A percentile compares a stretch with the other conserved stretches of the same genome.
phyloP scores from a whole-genome alignment of 1,140 invertebrate species.

The Microvelia longipes region DNA sequence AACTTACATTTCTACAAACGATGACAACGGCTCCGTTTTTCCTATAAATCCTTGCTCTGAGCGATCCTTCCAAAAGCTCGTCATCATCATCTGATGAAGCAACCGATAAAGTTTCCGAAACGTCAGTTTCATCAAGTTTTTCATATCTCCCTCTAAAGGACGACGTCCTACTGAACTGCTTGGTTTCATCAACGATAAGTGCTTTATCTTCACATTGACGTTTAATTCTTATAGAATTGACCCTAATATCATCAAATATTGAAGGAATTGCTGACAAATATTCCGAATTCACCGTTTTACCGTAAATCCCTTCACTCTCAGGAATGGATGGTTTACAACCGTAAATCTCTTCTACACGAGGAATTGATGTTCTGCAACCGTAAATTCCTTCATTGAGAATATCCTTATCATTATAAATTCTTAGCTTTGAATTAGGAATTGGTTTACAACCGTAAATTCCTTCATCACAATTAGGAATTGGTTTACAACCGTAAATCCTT shows the following conservation, averaged over 20 bases:
- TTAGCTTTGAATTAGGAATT: neutral
- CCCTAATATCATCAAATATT: too few relatives aligned
- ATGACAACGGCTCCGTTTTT: neutral
- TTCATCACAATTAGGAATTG: neutral
- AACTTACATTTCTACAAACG: neutral
- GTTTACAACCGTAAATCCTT: too few relatives aligned
- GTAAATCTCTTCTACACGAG: neutral
- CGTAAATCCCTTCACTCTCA: neutral
- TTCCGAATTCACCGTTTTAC: neutral
- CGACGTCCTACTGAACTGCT: neutral
- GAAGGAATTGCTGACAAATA: too few relatives aligned
- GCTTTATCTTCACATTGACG: neutral
- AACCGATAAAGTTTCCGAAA: neutral
- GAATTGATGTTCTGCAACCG: neutral
- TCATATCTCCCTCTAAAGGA: neutral
- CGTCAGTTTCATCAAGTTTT: neutral
- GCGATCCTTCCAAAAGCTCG: neutral
- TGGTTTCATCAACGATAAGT: neutral
- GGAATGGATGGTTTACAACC: neutral
- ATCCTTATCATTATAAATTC: neutral
- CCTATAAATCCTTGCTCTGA: neutral
- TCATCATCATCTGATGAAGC: neutral
- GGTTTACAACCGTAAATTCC: neutral
- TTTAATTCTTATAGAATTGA: neutral
- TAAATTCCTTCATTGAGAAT: neutral